phyloP scores from a whole-genome alignment of 2,113 vertebrate genomes.

The Suricata suricatta region DNA sequence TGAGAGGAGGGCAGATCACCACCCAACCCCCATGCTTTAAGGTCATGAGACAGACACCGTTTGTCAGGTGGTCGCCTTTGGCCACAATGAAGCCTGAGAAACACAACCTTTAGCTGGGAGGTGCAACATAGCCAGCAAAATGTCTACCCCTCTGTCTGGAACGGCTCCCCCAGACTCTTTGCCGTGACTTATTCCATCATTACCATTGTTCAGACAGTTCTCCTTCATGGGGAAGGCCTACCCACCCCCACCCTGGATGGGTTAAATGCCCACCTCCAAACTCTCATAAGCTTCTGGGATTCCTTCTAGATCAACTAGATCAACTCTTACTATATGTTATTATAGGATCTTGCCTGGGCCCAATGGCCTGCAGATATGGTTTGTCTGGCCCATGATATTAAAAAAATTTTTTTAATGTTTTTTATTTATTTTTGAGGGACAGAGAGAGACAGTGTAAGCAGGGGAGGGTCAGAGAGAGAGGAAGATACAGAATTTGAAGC shows the following conservation, averaged over 20 bases:
- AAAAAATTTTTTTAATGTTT: too few species aligned
- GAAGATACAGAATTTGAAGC: too few species aligned
- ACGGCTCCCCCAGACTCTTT: background rate
- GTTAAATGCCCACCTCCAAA: background rate
- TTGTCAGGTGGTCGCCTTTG: background rate
- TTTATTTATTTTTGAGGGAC: too few species aligned
- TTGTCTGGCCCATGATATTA: background rate
- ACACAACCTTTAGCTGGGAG: background rate
- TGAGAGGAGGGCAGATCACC: too few species aligned
- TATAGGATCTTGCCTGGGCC: background rate
- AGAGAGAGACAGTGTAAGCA: too few species aligned
- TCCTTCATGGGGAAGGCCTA: background rate
- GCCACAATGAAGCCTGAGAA: background rate
- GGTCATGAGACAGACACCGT: background rate
- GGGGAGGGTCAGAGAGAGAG: too few species aligned
- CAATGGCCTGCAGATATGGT: background rate
- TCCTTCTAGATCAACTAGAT: background rate
- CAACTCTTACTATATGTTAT: background rate
- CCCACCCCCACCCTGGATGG: background rate
- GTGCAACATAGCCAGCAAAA: background rate
- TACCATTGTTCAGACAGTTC: background rate
- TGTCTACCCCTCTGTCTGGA: background rate
- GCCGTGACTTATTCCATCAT: background rate
- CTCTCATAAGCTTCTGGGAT: background rate
- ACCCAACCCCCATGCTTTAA: background rate